phyloP scores from a whole-genome alignment of 2,113 vertebrate genomes.

The Pomatostomus ruficeps region DNA sequence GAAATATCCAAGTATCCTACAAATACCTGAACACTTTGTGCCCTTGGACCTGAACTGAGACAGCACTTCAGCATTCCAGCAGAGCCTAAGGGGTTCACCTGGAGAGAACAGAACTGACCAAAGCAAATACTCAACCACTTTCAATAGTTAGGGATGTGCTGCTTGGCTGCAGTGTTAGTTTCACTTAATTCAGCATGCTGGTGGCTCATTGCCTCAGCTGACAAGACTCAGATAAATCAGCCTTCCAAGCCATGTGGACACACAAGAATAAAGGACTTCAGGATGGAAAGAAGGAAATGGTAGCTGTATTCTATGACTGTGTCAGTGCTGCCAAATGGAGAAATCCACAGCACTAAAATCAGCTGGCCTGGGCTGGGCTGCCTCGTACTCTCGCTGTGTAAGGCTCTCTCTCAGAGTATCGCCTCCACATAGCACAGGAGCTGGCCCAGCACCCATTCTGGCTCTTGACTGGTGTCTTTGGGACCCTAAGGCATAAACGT shows the following conservation, averaged over 20 bases:
- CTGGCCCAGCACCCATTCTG: background rate
- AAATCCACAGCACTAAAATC: background rate
- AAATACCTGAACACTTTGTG: background rate
- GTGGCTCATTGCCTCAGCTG: background rate
- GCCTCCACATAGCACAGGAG: background rate
- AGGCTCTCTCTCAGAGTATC: background rate
- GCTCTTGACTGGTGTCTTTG: background rate
- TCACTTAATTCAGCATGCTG: background rate
- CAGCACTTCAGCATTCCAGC: background rate
- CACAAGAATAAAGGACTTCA: background rate
- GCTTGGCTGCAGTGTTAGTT: background rate
- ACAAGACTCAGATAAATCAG: background rate
- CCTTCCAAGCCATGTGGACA: background rate
- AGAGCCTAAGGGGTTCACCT: background rate
- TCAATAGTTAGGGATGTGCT: background rate
- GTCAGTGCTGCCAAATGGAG: background rate
- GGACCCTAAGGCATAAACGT: background rate
- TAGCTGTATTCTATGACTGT: background rate
- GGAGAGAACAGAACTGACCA: background rate
- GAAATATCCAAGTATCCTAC: background rate
- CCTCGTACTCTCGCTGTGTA: rapidly evolving
- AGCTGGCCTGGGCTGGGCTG: background rate
- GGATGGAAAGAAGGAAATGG: background rate
- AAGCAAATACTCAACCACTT: background rate
- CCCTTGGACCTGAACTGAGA: background rate